phyloP scores from a whole-genome alignment of 2,113 vertebrate genomes.

The Sphaerodactylus townsendi region DNA sequence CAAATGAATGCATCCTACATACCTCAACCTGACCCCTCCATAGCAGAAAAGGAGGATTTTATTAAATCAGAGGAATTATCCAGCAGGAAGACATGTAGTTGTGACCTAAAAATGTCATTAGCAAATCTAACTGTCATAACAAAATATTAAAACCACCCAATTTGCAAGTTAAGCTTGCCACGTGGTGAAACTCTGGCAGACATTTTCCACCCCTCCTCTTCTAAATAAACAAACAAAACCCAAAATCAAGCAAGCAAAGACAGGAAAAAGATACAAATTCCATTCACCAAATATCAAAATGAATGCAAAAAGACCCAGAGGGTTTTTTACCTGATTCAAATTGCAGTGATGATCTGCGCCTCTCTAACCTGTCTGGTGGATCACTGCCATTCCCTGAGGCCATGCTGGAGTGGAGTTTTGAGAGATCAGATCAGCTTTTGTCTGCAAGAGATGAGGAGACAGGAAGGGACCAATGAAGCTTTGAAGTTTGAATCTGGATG shows the following conservation, averaged over 20 bases:
- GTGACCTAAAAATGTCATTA: neutral
- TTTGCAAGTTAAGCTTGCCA: neutral
- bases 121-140: neutral
- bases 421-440: neutral
- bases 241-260: too few species aligned
- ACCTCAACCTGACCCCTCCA: neutral
- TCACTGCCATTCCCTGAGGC: conserved; percentile 43
- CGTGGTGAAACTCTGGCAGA: neutral
- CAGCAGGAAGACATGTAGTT: neutral
- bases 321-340: conserved; percentile 46
- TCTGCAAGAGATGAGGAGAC: neutral
- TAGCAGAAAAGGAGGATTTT: neutral
- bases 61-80: neutral
- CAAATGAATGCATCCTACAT: too few species aligned
- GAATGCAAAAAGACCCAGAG: neutral
- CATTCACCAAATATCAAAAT: neutral
- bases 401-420: conserved; percentile 41
- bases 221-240: neutral
- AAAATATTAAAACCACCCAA: neutral
- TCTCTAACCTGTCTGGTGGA: accelerated
- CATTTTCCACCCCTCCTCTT: neutral
- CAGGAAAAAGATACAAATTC: too few species aligned
- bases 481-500: too few species aligned
- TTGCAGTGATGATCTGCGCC: neutral
- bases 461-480: neutral